phyloP scores from a whole-genome alignment of 2,888 invertebrate species.

The Lypha dubia region DNA sequence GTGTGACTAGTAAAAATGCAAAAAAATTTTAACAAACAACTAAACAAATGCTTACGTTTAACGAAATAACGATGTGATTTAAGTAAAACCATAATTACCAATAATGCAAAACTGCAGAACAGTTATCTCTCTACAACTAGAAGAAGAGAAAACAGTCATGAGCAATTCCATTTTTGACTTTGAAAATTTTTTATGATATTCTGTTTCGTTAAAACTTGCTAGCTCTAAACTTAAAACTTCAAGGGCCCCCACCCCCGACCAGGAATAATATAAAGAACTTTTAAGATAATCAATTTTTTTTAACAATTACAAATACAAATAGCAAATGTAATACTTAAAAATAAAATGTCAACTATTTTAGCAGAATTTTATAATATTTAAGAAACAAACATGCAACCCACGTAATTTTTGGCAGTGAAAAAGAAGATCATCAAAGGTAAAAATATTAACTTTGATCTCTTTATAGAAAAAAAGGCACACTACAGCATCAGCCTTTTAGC shows the following conservation, averaged over 20 bases:
- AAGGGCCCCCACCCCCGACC: neutral
- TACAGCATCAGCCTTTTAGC: slow-evolving; percentile 15
- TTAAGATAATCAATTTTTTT: neutral
- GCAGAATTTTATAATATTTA: neutral
- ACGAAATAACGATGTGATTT: slow-evolving; percentile 49
- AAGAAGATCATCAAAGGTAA: neutral
- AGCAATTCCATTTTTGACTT: neutral
- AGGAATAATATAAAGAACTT: neutral
- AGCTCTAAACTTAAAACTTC: neutral
- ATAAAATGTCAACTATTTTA: slow-evolving; percentile 44
- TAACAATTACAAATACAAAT: neutral
- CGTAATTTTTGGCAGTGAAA: neutral
- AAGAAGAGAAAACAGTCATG: too few relatives aligned
- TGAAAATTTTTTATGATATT: neutral
- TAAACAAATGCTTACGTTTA: slow-evolving; percentile 41
- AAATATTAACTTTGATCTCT: slow-evolving; percentile 23
- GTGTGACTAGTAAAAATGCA: neutral
- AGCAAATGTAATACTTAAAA: slow-evolving; percentile 34
- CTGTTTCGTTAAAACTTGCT: slow-evolving; percentile 5
- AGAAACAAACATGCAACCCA: neutral
- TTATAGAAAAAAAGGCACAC: slow-evolving; percentile 25
- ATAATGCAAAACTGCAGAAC: neutral
- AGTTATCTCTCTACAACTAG: too few relatives aligned
- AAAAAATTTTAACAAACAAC: slow-evolving; percentile 2
- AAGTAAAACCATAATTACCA: neutral